Base-by-base conservation (phyloP, 2,797 vertebrate species). In the Crocodylus rhombifer region DNA sequence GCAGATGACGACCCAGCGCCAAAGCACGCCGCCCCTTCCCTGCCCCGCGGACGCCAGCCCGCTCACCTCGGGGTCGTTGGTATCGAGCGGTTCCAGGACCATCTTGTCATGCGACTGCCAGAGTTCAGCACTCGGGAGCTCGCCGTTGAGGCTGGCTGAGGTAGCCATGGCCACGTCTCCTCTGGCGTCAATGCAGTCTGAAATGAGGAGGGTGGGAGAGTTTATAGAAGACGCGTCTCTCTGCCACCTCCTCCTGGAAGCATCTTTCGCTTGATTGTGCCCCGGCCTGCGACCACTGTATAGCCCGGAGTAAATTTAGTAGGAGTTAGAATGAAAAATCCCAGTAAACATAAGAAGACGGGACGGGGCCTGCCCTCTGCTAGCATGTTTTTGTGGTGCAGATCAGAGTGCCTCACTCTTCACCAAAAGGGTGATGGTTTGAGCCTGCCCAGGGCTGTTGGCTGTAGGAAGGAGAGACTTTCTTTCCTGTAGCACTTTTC, bases 101-200 rank as follows among this genome's bases (percentile, higher is more conserved):
- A 99, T 99, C 86, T 95, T 98, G 95, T 99, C 98, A 86, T 99
- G 99, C 0, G 98, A 98, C 6, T 97, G 96, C 99, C 99, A 99
- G 10, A 97, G 96, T 33, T 98, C 98, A 0, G 95, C 79, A 6
- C 95, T 97, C 82, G 96, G 84, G 7, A 82, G 91, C n/a, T 92
- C 61, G 17, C 96, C 94, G 0, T 97, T 96, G 6, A 86, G 74
- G 5, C 63, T 77, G 0, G 16, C 12, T 6, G 76, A 87, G 12
- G 92, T 82, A 10, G 98, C 98, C 99, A 99, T 99, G 61, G 65
- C 42, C 1, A 42, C 65, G 80, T 36, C 95, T 9, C 20, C 65
- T 36, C 74, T 81, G 51, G 0, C 6, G 88, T 90, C 4, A 1
- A 51, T 10, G 80, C 63, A 58, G 65, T 94, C 97, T 97, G 85